Percentiles rank a stretch among this genome's conserved stretches.
Evolutionary conservation across 2,113 vertebrate genomes (phyloP).

Genomic region (Mobula hypostoma): DNA sequence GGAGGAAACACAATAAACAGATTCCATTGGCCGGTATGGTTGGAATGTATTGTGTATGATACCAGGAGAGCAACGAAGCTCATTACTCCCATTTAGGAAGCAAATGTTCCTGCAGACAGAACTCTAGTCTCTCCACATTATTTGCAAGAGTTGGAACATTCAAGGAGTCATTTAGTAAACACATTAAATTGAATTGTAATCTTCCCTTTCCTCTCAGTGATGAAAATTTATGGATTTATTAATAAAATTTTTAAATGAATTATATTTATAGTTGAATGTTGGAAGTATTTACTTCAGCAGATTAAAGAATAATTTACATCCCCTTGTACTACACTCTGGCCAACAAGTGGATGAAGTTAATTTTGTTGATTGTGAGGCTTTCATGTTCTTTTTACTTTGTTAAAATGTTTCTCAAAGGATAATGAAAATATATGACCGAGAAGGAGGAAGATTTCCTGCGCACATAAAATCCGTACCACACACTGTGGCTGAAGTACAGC

Average conservation of each 20-base stretch:
- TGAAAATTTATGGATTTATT: not conserved
- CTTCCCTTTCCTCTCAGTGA: not conserved
- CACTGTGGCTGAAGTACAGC: not conserved
- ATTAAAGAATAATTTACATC: conserved; percentile 27
- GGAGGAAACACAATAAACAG: not conserved
- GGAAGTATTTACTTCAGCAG: conserved; percentile 1
- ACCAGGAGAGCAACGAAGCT: not conserved
- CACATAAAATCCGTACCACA: not conserved
- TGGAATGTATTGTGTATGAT: conserved; percentile 30
- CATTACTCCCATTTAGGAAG: not conserved
- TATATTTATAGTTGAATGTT: not conserved
- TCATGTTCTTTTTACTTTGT: not conserved
- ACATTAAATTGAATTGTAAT: not conserved
- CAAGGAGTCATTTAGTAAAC: not conserved
- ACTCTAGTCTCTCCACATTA: not conserved
- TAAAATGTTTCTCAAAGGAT: not conserved
- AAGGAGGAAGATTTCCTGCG: conserved; percentile 14
- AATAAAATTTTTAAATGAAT: not conserved
- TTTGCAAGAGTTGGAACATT: not conserved
- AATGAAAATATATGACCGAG: not conserved
- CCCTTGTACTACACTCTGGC: not conserved
- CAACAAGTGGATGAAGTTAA: not conserved
- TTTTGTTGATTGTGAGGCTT: conserved; percentile 3
- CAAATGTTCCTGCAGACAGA: not conserved
- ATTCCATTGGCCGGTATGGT: not conserved